Conservation (phyloP, 2,797 vertebrate genomes). For the Microcaecilia unicolor region DNA sequence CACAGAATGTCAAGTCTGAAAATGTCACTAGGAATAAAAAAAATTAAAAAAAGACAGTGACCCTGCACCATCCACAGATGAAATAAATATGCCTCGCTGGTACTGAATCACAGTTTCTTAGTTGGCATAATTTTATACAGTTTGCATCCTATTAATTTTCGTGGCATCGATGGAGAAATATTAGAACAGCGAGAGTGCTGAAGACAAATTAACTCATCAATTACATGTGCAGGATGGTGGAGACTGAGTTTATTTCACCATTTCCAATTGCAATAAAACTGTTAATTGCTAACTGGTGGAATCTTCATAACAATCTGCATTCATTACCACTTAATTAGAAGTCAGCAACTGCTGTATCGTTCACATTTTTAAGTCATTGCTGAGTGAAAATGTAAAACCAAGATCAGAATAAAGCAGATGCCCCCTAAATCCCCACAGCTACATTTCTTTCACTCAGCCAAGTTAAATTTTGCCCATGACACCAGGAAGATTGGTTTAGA, state of each 20-base stretch:
- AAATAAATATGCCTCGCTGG: conserved; percentile 64
- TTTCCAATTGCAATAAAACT: conserved; percentile 56
- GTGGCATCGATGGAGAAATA: conserved; percentile 53
- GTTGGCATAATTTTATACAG: conserved; percentile 51
- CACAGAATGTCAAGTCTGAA: conserved; percentile 78
- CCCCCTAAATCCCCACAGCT: conserved; percentile 8
- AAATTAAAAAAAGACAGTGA: conserved; percentile 45
- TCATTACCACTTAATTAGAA: conserved; percentile 51
- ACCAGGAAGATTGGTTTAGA: conserved; percentile 18
- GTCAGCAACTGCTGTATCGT: conserved; percentile 28
- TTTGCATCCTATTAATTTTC: conserved; percentile 69
- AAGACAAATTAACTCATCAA: conserved; percentile 71
- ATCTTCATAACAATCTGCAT: conserved; percentile 48
- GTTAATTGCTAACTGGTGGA: conserved; percentile 60
- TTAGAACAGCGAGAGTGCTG: conserved; percentile 36
- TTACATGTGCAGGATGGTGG: conserved; percentile 47
- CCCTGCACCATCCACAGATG: conserved; percentile 54
- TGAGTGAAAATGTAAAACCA: conserved; percentile 16
- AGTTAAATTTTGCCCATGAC: conserved; percentile 25
- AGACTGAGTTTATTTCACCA: conserved; percentile 58
- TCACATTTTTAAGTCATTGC: conserved; percentile 27
- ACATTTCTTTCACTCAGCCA: conserved; percentile 19
- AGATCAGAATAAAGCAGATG: conserved; percentile 24
- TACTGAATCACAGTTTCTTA: conserved; percentile 45
- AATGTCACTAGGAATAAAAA: conserved; percentile 52